Evolutionary conservation across 2,797 vertebrate genomes (phyloP), one percentile per base, ranked within the genome.

Genomic region (Pantherophis alleghaniensis): DNA sequence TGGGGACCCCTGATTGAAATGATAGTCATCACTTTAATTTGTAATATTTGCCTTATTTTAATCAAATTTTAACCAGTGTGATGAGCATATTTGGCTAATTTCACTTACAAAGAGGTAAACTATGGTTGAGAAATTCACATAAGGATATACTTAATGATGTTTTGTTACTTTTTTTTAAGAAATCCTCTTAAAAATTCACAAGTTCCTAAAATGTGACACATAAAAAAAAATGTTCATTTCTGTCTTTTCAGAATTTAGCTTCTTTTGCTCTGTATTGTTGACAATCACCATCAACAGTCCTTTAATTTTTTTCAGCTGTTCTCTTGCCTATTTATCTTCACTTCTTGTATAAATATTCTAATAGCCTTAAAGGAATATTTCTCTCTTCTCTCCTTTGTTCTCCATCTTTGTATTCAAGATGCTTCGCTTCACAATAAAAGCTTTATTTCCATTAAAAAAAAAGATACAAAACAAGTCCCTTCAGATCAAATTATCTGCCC

Each of bases 401-500:
- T 22, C 9, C 66, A 13, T 26, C 66, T 88, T 69, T 91, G 9
- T 90, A 61, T 59, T 92, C 93, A n/a, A 42, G 93, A 93, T 69
- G 10, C 92, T 91, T 16, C 91, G 74, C 66, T 94, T 88, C 47
- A 95, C 9, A 83, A 74, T 47, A 60, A 32, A 94, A 42, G 13
- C 61, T 94, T 95, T 93, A 93, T 92, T 92, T 92, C 93, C 94
- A 92, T 63, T 20, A 1, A 9, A 37, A 94, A 90, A 94, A 83
- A 90, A 69, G 1, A 93, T 86, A 89, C 96, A 94, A 92, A 95
- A 92, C 86, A 96, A 93, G 95, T 86, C 42, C 42, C 24, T 42
- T 0, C 51, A 91, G 87, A 90, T 96, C 90, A 93, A 83, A 79
- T 63, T 93, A 28, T 94, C 74, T 94, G 93, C 94, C 92, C 91